phyloP scores from a whole-genome alignment of 2,797 vertebrate genomes.

The Enteromius fasciolatus region DNA sequence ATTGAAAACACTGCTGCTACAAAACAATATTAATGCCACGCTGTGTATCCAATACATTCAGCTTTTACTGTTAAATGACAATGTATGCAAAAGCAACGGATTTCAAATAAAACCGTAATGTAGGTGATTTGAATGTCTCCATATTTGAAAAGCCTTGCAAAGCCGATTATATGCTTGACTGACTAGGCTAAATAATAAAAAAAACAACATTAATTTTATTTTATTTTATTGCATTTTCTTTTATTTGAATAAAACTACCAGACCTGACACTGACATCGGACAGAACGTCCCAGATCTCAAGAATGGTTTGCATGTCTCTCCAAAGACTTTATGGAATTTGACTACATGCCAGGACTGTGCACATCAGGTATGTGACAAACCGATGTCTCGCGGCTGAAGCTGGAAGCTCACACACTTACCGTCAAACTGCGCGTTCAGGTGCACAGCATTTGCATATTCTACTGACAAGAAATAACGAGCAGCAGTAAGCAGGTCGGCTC shows the following conservation, averaged over 20 bases:
- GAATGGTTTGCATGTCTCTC: slow-evolving; percentile 21
- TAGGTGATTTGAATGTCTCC: not conserved
- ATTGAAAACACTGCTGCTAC: not conserved
- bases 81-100: not conserved
- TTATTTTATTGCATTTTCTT: not conserved
- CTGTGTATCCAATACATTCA: not conserved
- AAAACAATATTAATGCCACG: not conserved
- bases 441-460: not conserved
- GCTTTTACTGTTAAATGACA: not conserved
- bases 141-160: not conserved
- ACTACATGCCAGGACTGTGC: slow-evolving; percentile 27
- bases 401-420: not conserved
- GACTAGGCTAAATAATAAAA: not conserved
- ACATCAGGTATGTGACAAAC: slow-evolving; percentile 43
- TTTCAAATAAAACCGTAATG: not conserved
- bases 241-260: not conserved
- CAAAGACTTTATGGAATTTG: slow-evolving; percentile 35
- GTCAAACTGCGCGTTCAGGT: not conserved
- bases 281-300: not conserved
- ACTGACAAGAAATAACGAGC: not conserved
- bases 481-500: not conserved
- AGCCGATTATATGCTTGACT: not conserved
- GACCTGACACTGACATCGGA: not conserved
- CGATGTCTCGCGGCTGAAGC: slow-evolving; percentile 20
- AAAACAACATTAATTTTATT: no score